Evolutionary conservation across 2,888 invertebrate genomes (phyloP), one percentile per base, ranked within the genome.

Genomic region (Iselma pallidipennis): DNA sequence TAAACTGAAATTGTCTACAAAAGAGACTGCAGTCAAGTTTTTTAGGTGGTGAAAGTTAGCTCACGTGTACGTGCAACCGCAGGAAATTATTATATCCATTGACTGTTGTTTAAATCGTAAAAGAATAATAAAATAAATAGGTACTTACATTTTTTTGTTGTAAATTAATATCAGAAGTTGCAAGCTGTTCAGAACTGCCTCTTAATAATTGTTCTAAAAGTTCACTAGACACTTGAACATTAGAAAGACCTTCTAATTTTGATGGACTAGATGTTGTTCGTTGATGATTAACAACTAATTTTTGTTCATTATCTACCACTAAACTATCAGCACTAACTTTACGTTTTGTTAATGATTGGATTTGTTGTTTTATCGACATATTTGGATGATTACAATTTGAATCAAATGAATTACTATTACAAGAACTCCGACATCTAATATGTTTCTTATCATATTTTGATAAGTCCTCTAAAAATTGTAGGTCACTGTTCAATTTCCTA

Each of bases 221-320:
- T 76, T 92, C 91, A 14, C 85, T 87, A 63, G 87, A 87, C 10
- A 88, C 84, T 66, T 84, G 85, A 12, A 83, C 66, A 56, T 75
- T 74, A 16, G 71, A 66, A 60, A 85, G 81, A 51, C 88, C 89
- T 74, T 89, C 89, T 67, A 92, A 83, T 79, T 92, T 91, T 16
- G 90, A 91, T 29, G 92, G 92, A 70, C 91, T 91, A 7, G 91
- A 92, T 14, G 91, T 91, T 5, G 91, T 91, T 70, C 92, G 82
- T 69, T 91, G 91, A 80, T 92, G 92, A 70, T 83, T 84, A n/a
- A 83, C 80, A 23, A 86, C 83, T 2, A 86, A 83, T 55, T 72
- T 76, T 63, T 71, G 67, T 57, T 69, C 70, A 53, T 66, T 62
- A 29, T 70, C 72, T 28, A 71, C 69, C 51, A 73, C 71, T 58